Evolutionary conservation across 1,140 invertebrate genomes (phyloP).

Genomic region (Plodia interpunctella): DNA sequence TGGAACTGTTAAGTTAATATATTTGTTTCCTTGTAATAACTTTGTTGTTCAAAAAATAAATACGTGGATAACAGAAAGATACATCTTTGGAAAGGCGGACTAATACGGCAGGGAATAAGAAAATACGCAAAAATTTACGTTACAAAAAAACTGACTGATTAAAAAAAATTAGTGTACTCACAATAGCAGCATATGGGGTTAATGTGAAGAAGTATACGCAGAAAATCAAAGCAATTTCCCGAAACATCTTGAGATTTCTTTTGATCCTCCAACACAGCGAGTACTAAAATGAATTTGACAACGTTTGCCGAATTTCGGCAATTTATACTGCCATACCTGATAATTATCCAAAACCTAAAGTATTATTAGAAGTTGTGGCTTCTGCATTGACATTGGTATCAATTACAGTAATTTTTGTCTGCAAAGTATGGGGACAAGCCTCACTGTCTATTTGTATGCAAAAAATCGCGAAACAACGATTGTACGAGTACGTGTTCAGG

Average conservation of each 20-base stretch:
- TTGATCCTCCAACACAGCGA: neutral
- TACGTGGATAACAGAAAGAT: too few species aligned
- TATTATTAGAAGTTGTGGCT: neutral
- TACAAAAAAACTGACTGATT: too few species aligned
- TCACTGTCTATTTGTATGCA: neutral
- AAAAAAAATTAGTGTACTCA: slow-evolving; percentile 14
- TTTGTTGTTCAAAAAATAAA: too few species aligned
- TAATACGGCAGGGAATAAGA: too few species aligned
- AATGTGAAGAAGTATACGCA: slow-evolving; percentile 21
- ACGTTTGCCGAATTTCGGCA: neutral
- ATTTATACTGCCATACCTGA: neutral
- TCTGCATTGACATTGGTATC: neutral
- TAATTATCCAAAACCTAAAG: neutral
- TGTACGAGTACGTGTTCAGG: neutral
- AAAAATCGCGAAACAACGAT: neutral
- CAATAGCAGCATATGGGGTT: slow-evolving; percentile 21
- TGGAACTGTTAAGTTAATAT: too few species aligned
- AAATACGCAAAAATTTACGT: too few species aligned
- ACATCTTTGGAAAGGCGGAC: too few species aligned
- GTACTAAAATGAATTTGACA: neutral
- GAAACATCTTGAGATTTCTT: slow-evolving; percentile 23
- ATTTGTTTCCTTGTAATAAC: too few species aligned
- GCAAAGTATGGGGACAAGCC: neutral
- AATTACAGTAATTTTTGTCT: neutral
- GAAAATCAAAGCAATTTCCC: slow-evolving; percentile 16